These are phyloP conservation scores for Bellardia pandia DNA, from an alignment of 2,888 invertebrate species.

Conservation along the genomic window DNA sequence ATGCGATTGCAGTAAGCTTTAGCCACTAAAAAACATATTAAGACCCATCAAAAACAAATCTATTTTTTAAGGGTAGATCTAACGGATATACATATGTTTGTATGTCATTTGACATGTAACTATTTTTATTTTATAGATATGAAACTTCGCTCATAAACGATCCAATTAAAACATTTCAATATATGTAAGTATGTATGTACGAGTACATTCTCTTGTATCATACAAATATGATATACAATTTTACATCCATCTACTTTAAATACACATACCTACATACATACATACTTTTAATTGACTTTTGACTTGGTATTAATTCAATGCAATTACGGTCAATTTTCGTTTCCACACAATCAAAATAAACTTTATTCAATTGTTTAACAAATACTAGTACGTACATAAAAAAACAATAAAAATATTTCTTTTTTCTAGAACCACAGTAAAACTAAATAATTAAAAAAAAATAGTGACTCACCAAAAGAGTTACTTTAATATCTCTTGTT, in stretches of 20 bases:
- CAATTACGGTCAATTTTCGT: constrained; percentile 45
- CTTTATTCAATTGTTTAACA: not conserved
- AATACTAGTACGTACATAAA: not conserved
- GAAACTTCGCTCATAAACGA: too few species aligned
- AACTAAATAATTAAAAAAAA: constrained; percentile 7
- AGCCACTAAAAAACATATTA: too few species aligned
- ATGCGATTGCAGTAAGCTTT: too few species aligned
- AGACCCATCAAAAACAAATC: too few species aligned
- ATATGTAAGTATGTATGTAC: too few species aligned
- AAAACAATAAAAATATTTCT: not conserved
- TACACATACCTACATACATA: not conserved
- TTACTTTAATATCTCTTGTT: not conserved
- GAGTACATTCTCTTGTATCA: too few species aligned
- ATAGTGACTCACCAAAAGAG: constrained; percentile 18
- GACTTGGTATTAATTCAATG: constrained; percentile 56
- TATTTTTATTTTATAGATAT: too few species aligned
- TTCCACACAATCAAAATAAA: constrained; percentile 15
- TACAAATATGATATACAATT: not conserved
- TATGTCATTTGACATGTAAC: too few species aligned
- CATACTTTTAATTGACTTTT: constrained; percentile 61
- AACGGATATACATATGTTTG: too few species aligned
- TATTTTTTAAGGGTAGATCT: too few species aligned
- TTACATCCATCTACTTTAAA: not conserved
- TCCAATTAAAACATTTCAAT: too few species aligned
- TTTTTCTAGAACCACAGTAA: not conserved